Evolutionary conservation across 2,797 vertebrate genomes (phyloP), one percentile per base, ranked within the genome.

Genomic region (Sebastes iracundus): DNA sequence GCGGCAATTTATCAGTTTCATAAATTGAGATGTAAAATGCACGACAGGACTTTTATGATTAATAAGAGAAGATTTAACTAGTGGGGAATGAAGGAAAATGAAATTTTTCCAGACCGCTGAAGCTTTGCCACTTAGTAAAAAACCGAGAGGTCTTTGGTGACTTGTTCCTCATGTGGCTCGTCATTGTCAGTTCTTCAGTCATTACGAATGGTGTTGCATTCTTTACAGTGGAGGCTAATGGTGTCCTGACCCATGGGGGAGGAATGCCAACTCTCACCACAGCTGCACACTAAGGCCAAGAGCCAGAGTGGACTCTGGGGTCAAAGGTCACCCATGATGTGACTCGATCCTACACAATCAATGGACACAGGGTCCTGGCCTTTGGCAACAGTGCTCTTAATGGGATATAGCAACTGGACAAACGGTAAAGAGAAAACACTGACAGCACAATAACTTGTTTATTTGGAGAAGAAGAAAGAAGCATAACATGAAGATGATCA

Each of bases 301-400:
- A 84, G 76, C 77, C 77, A 70, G 81, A 79, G 80, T 81, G 82
- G 79, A 85, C 88, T 49, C 28, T 64, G 61, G 82, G 93, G 56
- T 94, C 93, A 95, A 77, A 95, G 94, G 91, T 95, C 92, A 86
- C 20, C 71, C 80, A 88, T 84, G 93, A 95, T 93, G 93, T 93
- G 94, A 92, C 90, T 93, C 88, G 93, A 94, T 92, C 90, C 93
- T 92, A 82, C 62, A 88, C 90, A 90, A 91, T 94, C 92, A 91
- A 88, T 93, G 87, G 85, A 85, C 79, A 76, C 77, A 65, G 70
- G 91, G 87, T 90, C 91, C 83, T 77, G 91, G 87, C 90, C 91
- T 93, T 90, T 90, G 55, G 88, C 59, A 76, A 87, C 27, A 64
- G 30, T 14, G 59, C 65, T 87, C 68, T 59, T 86, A 84, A 88